Base-by-base conservation (phyloP, 2,888 invertebrate genomes). In the Heteromyza rotundicornis region DNA sequence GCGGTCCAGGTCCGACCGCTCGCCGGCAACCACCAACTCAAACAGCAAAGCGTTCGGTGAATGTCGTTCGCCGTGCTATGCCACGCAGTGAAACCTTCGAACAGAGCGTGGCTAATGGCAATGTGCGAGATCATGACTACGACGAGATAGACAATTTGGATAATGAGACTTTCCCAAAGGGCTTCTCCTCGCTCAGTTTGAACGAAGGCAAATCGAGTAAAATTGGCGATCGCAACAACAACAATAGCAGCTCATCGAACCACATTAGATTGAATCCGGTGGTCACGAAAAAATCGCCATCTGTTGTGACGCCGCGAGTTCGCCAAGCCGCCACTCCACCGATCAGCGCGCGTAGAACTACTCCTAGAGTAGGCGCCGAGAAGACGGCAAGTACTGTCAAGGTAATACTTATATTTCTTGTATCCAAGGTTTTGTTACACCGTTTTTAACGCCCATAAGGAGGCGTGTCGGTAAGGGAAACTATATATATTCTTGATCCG, bases 201-300 rank as follows among this genome's bases (percentile, higher is more conserved):
- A 69, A 68, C 47, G 74, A 73, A 24, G 55, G 14, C 20, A n/a
- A n/a, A n/a, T n/a, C n/a, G n/a, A n/a, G n/a, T n/a, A n/a, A n/a
- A n/a, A n/a, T n/a, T n/a, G 69, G 68, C 19, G 74, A 76, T 47
- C 70, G 67, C 32, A 73, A 66, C 51, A 76, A 75, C 56, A 76
- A 75, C 50, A 73, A 71, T 53, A 62, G 32, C 40, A 62, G 14
- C 60, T 62, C 63, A 14, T 66, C 64, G n/a, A 71, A 72, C 47
- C 69, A 65, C 24, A 72, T 76, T 7, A 80, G 79, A 60, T 63
- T 83, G 2, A 81, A 81, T 60, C 82, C 83, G 1, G 77, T 83
- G 44, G 63, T 81, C n/a, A 79, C 77, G 2, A 79, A 78, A 60
- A 81, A 80, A 60, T 75, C 77, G 1, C 80, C 82, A 2, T 65